Percentiles rank a stretch among this genome's conserved stretches.
These are phyloP conservation scores for Pyrochroa serraticornis DNA, from an alignment of 2,888 invertebrate genomes.

Conservation along the genomic window DNA sequence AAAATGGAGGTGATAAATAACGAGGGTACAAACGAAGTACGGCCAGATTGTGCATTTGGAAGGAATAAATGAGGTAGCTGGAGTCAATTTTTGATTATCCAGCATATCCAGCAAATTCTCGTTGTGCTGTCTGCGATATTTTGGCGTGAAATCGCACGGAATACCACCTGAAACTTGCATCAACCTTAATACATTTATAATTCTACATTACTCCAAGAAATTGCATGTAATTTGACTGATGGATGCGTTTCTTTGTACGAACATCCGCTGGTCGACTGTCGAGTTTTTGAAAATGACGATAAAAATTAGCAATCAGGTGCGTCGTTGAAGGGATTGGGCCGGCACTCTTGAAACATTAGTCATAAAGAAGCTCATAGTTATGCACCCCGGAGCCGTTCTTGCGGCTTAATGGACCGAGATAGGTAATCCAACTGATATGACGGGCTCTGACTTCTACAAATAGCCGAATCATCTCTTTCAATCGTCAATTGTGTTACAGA, in stretches of 20 bases:
- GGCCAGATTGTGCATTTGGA: conserved; percentile 36
- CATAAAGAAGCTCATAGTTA: conserved; percentile 36
- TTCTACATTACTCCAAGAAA: no score
- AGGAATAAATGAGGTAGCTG: conserved; percentile 40
- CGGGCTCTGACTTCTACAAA: conserved; percentile 23
- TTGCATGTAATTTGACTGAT: no score
- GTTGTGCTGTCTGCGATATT: not conserved
- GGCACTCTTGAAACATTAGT: not conserved
- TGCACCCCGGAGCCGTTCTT: conserved; percentile 35
- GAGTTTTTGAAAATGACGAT: no score
- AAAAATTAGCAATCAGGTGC: no score
- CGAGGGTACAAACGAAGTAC: conserved; percentile 35
- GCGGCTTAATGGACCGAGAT: conserved; percentile 35
- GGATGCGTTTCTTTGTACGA: no score
- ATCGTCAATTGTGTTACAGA: conserved; percentile 30
- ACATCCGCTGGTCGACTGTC: no score
- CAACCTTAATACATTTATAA: no score
- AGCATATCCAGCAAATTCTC: conserved; percentile 11
- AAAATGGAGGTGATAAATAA: conserved; percentile 44
- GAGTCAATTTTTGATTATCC: conserved; percentile 26
- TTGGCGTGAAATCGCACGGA: not conserved
- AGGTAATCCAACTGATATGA: conserved; percentile 33
- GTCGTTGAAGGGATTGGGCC: no score
- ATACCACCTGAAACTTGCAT: no score
- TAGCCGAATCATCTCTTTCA: conserved; percentile 31